Percentiles rank a stretch among this genome's conserved stretches.
phyloP scores from a whole-genome alignment of 2,113 vertebrate genomes.

The Martes martes region DNA sequence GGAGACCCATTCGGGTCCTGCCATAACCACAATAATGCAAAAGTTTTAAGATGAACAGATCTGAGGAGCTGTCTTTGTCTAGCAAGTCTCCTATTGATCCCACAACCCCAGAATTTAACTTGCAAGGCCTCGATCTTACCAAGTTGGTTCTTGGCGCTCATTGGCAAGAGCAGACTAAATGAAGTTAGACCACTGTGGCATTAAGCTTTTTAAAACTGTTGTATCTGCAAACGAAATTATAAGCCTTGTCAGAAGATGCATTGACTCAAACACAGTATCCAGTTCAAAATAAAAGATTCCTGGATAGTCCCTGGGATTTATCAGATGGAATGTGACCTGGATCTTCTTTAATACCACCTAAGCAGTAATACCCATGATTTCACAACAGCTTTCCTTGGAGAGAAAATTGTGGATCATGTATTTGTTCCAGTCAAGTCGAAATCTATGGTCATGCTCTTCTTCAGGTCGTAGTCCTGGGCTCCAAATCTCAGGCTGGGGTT shows the following conservation, averaged over 20 bases:
- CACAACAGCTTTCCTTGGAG: neutral
- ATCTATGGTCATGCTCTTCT: neutral
- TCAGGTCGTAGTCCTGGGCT: neutral
- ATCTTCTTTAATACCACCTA: conserved; percentile 23
- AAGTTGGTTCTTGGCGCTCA: neutral
- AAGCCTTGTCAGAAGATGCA: neutral
- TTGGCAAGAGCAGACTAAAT: neutral
- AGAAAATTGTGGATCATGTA: neutral
- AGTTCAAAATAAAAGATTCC: neutral
- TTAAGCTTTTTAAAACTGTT: neutral
- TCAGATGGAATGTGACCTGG: conserved; percentile 1
- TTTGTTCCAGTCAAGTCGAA: neutral
- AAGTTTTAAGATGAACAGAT: neutral
- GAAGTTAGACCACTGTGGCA: neutral
- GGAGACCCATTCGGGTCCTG: neutral
- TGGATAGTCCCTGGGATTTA: conserved; percentile 47
- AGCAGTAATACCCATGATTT: neutral
- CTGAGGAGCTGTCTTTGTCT: neutral
- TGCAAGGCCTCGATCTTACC: neutral
- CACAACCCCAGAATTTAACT: neutral
- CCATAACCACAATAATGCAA: neutral
- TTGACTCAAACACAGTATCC: conserved; percentile 7
- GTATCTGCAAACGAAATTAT: conserved; percentile 23
- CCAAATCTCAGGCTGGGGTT: neutral
- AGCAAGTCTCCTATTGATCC: neutral